A percentile compares a stretch with the other conserved stretches of the same genome.
phyloP scores from a whole-genome alignment of 2,797 vertebrate genomes.

The Enteromius anoplus region DNA sequence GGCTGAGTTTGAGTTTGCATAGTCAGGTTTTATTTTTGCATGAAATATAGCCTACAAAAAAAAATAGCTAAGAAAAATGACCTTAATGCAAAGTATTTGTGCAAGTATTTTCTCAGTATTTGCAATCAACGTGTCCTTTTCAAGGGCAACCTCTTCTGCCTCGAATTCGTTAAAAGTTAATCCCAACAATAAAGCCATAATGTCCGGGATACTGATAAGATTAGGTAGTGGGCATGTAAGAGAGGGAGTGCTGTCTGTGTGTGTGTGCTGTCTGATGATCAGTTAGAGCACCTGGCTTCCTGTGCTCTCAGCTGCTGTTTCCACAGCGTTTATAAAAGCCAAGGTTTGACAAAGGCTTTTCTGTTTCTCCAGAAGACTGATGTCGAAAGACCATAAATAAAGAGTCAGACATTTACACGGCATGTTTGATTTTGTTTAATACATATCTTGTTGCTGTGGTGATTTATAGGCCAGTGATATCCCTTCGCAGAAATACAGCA shows the following conservation, averaged over 20 bases:
- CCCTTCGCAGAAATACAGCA: not conserved
- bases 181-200: conserved; percentile 13
- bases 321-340: not conserved
- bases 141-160: not conserved
- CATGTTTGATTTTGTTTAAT: conserved; percentile 7
- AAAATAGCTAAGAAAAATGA: not conserved
- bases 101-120: not conserved
- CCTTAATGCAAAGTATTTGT: not conserved
- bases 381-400: conserved; percentile 16
- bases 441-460: not conserved
- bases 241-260: not conserved
- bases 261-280: conserved; percentile 19
- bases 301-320: conserved; percentile 42
- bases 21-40: not conserved
- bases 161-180: not conserved
- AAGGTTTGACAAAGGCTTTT: conserved; percentile 36
- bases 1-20: not conserved
- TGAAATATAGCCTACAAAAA: not conserved
- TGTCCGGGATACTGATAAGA: conserved; percentile 22
- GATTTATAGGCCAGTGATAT: not conserved
- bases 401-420: conserved; percentile 15
- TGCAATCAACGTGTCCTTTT: not conserved
- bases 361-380: conserved; percentile 13
- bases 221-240: not conserved
- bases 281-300: conserved; percentile 48